Base-by-base conservation (phyloP, 2,113 vertebrate species). In the Hyla sarda region DNA sequence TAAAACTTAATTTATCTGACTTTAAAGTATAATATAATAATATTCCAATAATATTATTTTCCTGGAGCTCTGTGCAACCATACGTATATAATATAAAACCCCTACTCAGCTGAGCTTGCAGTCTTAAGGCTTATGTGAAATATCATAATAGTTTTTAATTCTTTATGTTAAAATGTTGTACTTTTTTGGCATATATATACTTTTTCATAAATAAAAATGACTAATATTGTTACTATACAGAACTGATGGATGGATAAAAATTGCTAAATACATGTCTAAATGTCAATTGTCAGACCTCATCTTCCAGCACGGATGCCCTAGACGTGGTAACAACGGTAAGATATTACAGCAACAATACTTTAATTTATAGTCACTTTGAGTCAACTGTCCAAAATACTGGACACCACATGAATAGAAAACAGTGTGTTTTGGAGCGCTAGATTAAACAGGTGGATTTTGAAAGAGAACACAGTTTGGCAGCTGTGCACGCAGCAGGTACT, bases 381-480 rank as follows among this genome's bases (percentile, higher is more conserved):
- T 72, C 84, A 47, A 72, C 80, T 78, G 79, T 86, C 62, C 50
- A 54, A 60, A 81, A 86, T 58, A 76, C 76, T 60, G 65, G n/a
- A 60, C 82, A 60, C 84, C 62, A 41, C 74, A 79, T 65, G 75
- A 79, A 79, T 56, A 58, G 76, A 86, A 86, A 72, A 48, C 76
- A 73, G 50, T 60, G 17, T 37, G 32, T 60, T 65, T 65, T 81
- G 76, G 50, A 73, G 34, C 50, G 60, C 48, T 50, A 81, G 84
- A 86, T 81, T 73, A 86, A 86, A 86, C 84, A 86, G 84, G 84
- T 86, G 76, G 84, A 86, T 86, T 73, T 72, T 86, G 84, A 86
- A 81, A 86, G 83, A 86, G 77, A 81, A 73, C 84, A 80, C 76
- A 86, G 84, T 81, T 48, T 86, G 84, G 65, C 84, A 86, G 84